Conservation (phyloP, 1,140 invertebrate species). For the Apolygus lucorum region DNA sequence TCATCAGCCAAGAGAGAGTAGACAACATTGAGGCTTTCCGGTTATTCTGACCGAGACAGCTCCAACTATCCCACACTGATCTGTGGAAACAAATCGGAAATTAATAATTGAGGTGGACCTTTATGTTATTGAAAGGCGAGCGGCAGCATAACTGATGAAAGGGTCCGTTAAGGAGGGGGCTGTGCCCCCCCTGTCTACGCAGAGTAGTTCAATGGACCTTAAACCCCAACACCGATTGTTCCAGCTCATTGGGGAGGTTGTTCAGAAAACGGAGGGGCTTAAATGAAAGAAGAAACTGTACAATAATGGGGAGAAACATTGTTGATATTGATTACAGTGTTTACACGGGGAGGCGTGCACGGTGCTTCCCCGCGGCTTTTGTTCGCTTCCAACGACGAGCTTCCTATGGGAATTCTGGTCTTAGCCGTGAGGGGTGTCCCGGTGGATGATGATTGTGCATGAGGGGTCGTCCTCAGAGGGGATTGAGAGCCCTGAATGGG, state of each 20-base stretch:
- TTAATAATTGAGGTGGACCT: constrained; percentile 15
- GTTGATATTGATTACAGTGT: constrained; percentile 15
- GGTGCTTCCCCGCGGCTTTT: not conserved
- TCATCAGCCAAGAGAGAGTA: too few species aligned
- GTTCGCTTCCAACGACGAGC: not conserved
- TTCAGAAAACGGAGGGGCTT: not conserved
- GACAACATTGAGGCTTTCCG: too few species aligned
- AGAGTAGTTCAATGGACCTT: too few species aligned
- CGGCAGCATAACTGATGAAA: not conserved
- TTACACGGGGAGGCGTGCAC: constrained; percentile 7
- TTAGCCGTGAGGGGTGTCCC: not conserved
- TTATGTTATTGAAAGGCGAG: constrained; percentile 11
- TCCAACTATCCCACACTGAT: not conserved
- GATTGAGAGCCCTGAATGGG: not conserved
- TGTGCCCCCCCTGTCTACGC: too few species aligned
- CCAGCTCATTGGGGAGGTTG: not conserved
- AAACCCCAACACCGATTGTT: not conserved
- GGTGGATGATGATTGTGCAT: too few species aligned
- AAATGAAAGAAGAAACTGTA: constrained; percentile 13
- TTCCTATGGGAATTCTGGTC: not conserved
- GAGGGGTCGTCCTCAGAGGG: not conserved
- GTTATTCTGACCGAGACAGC: not conserved
- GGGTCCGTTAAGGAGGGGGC: not conserved
- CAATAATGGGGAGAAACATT: constrained; percentile 12
- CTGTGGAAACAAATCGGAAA: not conserved